Evolutionary conservation across 1,140 invertebrate species (phyloP), one percentile per base, ranked within the genome.

Genomic region (Hylaeus volcanicus): DNA sequence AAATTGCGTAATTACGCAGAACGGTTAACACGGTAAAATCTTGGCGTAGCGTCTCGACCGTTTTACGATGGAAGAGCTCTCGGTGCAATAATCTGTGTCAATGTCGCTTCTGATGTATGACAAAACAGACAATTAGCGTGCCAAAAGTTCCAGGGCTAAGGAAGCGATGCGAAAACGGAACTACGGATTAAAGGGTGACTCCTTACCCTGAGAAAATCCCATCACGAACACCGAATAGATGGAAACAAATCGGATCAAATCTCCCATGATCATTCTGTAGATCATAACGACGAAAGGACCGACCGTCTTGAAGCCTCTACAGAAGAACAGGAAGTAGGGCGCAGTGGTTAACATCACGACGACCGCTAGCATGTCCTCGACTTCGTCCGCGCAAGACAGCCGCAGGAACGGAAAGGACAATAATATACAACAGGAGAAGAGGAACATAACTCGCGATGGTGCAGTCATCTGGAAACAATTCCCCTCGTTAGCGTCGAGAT

Each of bases 241-340:
- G 48, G 96, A 97, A 60, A 98, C 98, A 93, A 99, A 99, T 86
- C 98, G 95, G 8, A 99, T 93, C 26, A 99, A 93, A 94, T 99
- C 99, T 81, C 98, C 98, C 94, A 97, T 97, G 39, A 99, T 97
- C 98, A 99, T 99, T 84, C 98, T 96, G 93, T 99, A 99, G 83
- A 99, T 99, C 99, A 99, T 99, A 71, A 99, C 98, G 5, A 99
- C 98, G 95, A 99, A 99, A 8, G 99, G 98, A 1, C 99, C 99
- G 0, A 99, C 98, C 0, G 98, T 98, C 91, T 99, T 98, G 91
- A 99, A 99, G 43, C 98, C 98, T 89, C 98, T 96, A 94, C 98
- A 99, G 92, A 99, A 99, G 93, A 99, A 99, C n/a, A 99, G 94
- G 93, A 99, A 99, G 92, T 99, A 99, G 0, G 98, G 98, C 8